phyloP scores from a whole-genome alignment of 2,888 invertebrate species.

The Sisyra terminalis region DNA sequence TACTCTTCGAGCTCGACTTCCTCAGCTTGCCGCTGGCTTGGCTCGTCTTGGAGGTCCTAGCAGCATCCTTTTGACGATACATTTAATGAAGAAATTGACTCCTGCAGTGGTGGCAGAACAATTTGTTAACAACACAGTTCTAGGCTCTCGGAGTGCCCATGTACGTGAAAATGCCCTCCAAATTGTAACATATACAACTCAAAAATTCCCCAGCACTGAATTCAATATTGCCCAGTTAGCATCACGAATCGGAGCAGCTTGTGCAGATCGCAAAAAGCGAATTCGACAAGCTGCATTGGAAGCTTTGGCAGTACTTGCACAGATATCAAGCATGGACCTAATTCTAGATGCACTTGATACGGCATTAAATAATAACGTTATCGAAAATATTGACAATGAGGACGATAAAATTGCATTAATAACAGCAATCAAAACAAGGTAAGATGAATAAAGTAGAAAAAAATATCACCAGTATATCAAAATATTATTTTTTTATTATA shows the following conservation, averaged over 20 bases:
- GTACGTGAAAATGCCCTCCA: slow-evolving; percentile 60
- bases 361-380: slow-evolving; percentile 28
- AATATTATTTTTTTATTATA: slow-evolving; percentile 11
- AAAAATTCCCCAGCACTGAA: slow-evolving; percentile 64
- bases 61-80: slow-evolving; percentile 30
- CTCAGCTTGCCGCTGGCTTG: slow-evolving; percentile 27
- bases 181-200: slow-evolving; percentile 55
- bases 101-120: slow-evolving; percentile 31
- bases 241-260: slow-evolving; percentile 20
- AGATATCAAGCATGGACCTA: slow-evolving; percentile 44
- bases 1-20: slow-evolving; percentile 24
- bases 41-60: slow-evolving; percentile 30
- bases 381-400: slow-evolving; percentile 32
- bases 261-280: slow-evolving; percentile 44
- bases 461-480: background rate
- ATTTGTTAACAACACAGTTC: slow-evolving; percentile 12
- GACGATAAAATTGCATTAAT: slow-evolving; percentile 52
- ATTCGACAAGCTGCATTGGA: slow-evolving; percentile 68
- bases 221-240: slow-evolving; percentile 33
- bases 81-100: slow-evolving; percentile 32
- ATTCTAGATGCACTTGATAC: slow-evolving; percentile 45
- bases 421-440: slow-evolving; percentile 30
- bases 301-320: slow-evolving; percentile 59
- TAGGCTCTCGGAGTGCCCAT: slow-evolving; percentile 21
- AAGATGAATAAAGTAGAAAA: slow-evolving; percentile 1